Base-by-base conservation (phyloP, 2,888 invertebrate species). In the Drosophila dives region DNA sequence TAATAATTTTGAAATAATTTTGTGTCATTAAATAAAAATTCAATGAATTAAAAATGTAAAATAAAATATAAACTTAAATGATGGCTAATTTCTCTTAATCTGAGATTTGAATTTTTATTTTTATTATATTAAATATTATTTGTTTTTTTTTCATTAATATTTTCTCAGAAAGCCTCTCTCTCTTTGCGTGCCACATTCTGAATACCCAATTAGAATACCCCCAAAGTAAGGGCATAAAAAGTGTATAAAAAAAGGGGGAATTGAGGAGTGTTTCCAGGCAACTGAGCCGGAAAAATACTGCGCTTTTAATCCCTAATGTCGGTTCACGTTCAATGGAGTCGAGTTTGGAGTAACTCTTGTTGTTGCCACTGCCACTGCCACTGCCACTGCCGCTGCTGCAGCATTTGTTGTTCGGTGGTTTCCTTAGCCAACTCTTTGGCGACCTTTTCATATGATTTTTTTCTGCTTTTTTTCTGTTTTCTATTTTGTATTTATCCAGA, bases 221-320 rank as follows among this genome's bases (percentile, higher is more conserved):
- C 17, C 17, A 3, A 17, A 3, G 10, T 0, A 3, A 56, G 58
- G 17, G 70, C 34, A 38, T 40, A n/a, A 3, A n/a, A 38, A 20
- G 10, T 20, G 15, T 29, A 15, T 4, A 10, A 29, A 15, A n/a
- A 2, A 2, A 29, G 12, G 29, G 40, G n/a, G 29, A 33, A 32
- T 36, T 40, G 29, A 15, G 38, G 33, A 33, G 6, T 36, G 45
- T 33, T 17, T 12, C 6, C 17, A 33, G 64, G 53, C 58, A 70
- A 63, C 60, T 59, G 54, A 59, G 40, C 59, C 71, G 70, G 74
- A 81, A 73, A 82, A 76, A 76, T 76, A 71, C 76, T 70, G 69
- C 74, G 69, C 79, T 88, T 77, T 86, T 83, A 88, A 85, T 85
- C 88, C 88, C 83, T 85, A 88, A 88, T 88, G 88, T 83, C 86